phyloP scores from a whole-genome alignment of 2,888 invertebrate species.

The Trypoxylon attenuatum region DNA sequence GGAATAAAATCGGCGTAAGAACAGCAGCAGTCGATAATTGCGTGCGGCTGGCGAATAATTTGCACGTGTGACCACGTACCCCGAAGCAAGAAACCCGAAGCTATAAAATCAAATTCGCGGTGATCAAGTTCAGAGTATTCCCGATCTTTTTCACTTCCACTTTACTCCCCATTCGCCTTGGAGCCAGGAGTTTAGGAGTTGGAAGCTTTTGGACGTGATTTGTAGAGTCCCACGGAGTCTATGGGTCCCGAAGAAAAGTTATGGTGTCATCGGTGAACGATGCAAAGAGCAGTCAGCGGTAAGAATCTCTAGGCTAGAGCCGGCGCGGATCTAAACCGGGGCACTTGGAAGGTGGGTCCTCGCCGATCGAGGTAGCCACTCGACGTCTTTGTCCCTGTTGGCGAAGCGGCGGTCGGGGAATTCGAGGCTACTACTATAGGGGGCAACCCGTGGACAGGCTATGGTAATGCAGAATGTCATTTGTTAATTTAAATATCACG shows the following conservation, averaged over 20 bases:
- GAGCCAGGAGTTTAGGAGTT: no score
- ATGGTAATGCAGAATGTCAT: slow-evolving; percentile 70
- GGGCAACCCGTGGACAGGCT: slow-evolving; percentile 59
- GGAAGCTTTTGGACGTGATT: no score
- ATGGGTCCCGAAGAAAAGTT: background rate
- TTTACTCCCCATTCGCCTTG: no score
- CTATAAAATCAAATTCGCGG: no score
- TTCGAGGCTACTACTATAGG: slow-evolving; percentile 59
- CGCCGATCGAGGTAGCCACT: slow-evolving; percentile 10
- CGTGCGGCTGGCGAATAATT: background rate
- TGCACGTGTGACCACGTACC: no score
- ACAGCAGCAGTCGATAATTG: slow-evolving; percentile 17
- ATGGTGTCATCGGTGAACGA: background rate
- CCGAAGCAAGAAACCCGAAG: no score
- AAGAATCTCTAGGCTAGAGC: slow-evolving; percentile 1
- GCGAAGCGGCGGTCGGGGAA: slow-evolving; percentile 43
- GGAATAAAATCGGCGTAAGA: slow-evolving; percentile 9
- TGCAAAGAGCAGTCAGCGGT: background rate
- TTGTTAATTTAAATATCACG: slow-evolving; percentile 72
- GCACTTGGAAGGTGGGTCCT: no score
- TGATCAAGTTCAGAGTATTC: no score
- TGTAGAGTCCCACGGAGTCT: background rate
- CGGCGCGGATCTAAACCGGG: background rate
- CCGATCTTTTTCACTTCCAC: no score
- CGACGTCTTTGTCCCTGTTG: slow-evolving; percentile 52